phyloP scores from a whole-genome alignment of 1,140 invertebrate genomes.

The Melipona quadrifasciata region DNA sequence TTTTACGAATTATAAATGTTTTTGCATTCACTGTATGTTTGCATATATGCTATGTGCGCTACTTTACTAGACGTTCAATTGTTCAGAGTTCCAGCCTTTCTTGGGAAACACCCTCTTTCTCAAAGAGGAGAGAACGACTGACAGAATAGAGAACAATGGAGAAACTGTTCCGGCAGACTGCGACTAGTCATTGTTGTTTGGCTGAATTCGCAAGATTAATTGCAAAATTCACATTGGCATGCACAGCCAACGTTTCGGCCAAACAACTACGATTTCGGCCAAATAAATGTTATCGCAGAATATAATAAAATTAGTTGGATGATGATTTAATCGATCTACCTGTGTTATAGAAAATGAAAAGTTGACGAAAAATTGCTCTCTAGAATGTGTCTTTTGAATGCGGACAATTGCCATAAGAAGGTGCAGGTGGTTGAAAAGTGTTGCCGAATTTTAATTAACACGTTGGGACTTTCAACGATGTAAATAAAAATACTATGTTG shows the following conservation, averaged over 20 bases:
- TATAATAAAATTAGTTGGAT: not conserved
- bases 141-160: not conserved
- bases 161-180: not conserved
- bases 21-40: not conserved
- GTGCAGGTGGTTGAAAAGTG: not conserved
- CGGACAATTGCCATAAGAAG: not conserved
- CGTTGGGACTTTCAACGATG: no score
- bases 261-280: not conserved
- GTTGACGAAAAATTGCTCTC: no score
- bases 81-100: not conserved
- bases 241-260: not conserved
- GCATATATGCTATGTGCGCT: not conserved
- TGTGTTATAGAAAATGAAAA: not conserved
- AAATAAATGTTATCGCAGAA: not conserved
- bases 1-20: not conserved
- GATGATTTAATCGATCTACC: not conserved
- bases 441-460: not conserved
- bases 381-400: conserved; percentile 6
- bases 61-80: not conserved
- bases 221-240: conserved; percentile 41
- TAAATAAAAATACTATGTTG: no score
- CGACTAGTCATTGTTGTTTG: not conserved
- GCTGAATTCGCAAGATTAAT: not conserved
- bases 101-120: not conserved
- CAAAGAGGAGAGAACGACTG: no score